Evolutionary conservation across 2,113 vertebrate genomes (phyloP), one percentile per base, ranked within the genome.

Genomic region (Chroicocephalus ridibundus): DNA sequence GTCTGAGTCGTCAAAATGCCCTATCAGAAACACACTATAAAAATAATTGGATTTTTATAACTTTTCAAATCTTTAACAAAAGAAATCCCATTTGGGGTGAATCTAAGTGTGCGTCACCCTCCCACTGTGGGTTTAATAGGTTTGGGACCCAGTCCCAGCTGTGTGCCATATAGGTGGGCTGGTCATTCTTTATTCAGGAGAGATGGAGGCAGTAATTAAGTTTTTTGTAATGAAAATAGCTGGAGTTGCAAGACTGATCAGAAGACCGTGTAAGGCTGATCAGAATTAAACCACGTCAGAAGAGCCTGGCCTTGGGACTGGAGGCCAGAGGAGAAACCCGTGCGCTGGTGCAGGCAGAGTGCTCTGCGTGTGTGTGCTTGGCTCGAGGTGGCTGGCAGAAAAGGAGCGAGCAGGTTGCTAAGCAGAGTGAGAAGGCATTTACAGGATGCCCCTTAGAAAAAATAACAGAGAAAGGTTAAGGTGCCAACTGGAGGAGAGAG

Each of bases 31-130:
- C 0, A 24, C 20, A 29, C 4, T 12, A 10, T 4, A 21, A 47
- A 94, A 90, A 70, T 5, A 78, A 42, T 47, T 32, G 16, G 1
- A 32, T 65, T 77, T 61, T 19, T 51, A 1, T 27, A 38, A 7
- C 19, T 49, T 19, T 70, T 74, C 11, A 5, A 78, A 57, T 65
- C 25, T 25, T 74, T 44, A 71, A 47, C 5, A 47, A 71, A 90
- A 44, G 7, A 61, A 31, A 40, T 21, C 6, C 12, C 3, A 8
- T 11, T 31, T 36, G 4, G 2, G 9, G 10, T 44, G 42, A 72
- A 58, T 20, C 2, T 44, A 19, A 55, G 40, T 76, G 8, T 10
- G 7, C 4, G 16, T 19, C 0, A 0, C 21, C 15, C 27, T 71
- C 36, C 10, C 15, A 15, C 8, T 0, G 1, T 13, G 7, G 9